Evolutionary conservation across 2,113 vertebrate genomes (phyloP).

Genomic region (Strix uralensis): DNA sequence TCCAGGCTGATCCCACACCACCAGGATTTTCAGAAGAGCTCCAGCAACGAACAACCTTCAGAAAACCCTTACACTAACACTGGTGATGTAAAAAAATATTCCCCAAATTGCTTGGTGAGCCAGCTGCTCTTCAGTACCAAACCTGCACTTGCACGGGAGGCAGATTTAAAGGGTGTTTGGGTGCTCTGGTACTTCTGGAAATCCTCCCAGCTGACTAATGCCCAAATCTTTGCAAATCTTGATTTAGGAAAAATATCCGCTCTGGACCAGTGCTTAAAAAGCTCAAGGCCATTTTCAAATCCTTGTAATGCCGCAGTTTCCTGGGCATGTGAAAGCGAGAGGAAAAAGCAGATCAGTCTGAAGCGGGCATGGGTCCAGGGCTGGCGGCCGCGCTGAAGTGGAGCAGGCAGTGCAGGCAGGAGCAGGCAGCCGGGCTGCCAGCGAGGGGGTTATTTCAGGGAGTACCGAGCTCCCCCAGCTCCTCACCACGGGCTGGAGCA

Average conservation of each 20-base stretch:
- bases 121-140: background rate
- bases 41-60: background rate
- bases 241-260: slow-evolving; percentile 32
- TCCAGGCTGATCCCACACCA: background rate
- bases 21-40: background rate
- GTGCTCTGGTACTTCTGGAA: background rate
- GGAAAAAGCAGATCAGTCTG: slow-evolving; percentile 47
- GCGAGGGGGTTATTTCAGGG: background rate
- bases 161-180: background rate
- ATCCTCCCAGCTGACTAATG: background rate
- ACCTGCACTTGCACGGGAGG: background rate
- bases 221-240: slow-evolving; percentile 54
- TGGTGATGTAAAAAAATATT: background rate
- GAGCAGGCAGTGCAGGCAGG: background rate
- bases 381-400: rapidly evolving
- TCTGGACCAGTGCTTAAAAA: background rate
- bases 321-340: slow-evolving; percentile 33
- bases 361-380: background rate
- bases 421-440: background rate
- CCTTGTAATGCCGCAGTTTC: slow-evolving; percentile 16
- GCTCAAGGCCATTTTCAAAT: slow-evolving; percentile 36
- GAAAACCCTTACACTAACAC: background rate
- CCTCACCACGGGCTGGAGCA: background rate
- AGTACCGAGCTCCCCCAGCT: background rate
- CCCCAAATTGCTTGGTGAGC: background rate